Percentiles rank a stretch among this genome's conserved stretches.
phyloP scores from a whole-genome alignment of 1,140 invertebrate species.

The Lutraria rhynchaena region DNA sequence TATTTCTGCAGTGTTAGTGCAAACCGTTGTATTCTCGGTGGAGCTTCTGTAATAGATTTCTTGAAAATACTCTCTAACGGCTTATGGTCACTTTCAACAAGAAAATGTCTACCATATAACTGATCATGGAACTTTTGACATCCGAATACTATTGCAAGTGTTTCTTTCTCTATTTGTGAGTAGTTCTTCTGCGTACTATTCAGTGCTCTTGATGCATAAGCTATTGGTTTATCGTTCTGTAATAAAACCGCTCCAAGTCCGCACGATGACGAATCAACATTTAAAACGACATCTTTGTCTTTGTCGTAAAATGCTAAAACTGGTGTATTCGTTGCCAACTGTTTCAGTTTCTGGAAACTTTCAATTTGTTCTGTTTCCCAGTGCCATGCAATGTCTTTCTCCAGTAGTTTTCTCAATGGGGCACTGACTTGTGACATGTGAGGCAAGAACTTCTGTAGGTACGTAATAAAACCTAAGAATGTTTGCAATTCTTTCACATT shows the following conservation, averaged over 20 bases:
- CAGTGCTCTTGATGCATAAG: slow-evolving; percentile 20
- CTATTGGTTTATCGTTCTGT: slow-evolving; percentile 19
- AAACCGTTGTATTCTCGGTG: background rate
- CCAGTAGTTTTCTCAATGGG: slow-evolving; percentile 33
- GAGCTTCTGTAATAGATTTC: background rate
- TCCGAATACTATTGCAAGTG: background rate
- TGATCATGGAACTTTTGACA: background rate
- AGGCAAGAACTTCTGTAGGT: slow-evolving; percentile 79
- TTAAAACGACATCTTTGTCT: too few relatives aligned
- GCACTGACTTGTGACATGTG: slow-evolving; percentile 42
- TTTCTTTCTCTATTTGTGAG: background rate
- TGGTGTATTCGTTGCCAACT: too few relatives aligned
- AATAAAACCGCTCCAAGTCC: slow-evolving; percentile 1
- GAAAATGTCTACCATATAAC: background rate
- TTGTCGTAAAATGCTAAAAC: too few relatives aligned
- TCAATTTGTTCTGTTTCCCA: slow-evolving; percentile 55
- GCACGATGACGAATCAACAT: background rate
- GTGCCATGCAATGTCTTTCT: slow-evolving; percentile 36
- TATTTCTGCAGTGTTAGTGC: background rate
- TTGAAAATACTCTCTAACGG: background rate
- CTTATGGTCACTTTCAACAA: background rate
- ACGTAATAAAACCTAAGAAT: slow-evolving; percentile 80
- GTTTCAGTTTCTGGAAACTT: background rate
- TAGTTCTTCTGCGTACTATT: background rate
- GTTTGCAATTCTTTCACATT: slow-evolving; percentile 75